Evolutionary conservation across 2,797 vertebrate genomes (phyloP), one percentile per base, ranked within the genome.

Genomic region (Epinephelus awoara): DNA sequence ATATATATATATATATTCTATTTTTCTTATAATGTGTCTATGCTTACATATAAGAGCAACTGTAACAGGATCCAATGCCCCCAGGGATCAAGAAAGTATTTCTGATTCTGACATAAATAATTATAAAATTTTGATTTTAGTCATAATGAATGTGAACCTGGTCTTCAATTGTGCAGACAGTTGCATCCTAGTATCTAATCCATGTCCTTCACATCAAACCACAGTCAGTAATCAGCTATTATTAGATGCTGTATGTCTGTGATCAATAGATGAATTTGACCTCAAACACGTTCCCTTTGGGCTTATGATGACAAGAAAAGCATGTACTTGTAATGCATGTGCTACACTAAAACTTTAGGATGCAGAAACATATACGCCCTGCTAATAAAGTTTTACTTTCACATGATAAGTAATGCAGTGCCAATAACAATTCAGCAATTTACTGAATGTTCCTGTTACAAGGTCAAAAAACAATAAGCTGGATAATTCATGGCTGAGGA

Each of bases 201-300:
- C 7, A 13, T 21, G 29, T 42, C 3, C 44, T 58, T 23, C 5
- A 8, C 3, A 4, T 23, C 15, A 34, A 38, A 47, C 23, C n/a
- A 25, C 4, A 10, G 23, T 13, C 42, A 59, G 49, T 34, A 34
- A 34, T 27, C 19, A 25, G 52, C 11, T 34, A 34, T 34, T 34
- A 17, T 38, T 49, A 14, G 5, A 51, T 51, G 59, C 34, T 64
- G 72, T 56, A 40, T 34, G 55, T 44, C 21, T 44, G 62, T 56
- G 9, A 66, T 62, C 50, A 75, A 57, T 47, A 63, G 29, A 55
- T 34, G 34, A 19, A 29, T 29, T 29, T 52, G 25, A 75, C 21
- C 6, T 58, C 2, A 51, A 29, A 49, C 6, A 2, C 1, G 1
- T 62, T 52, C 14, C 5, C 18, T 34, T 40, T 15, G 10, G 2